Base-by-base conservation (phyloP, 23 tunicate genomes). In the Oikopleura dioica region DNA sequence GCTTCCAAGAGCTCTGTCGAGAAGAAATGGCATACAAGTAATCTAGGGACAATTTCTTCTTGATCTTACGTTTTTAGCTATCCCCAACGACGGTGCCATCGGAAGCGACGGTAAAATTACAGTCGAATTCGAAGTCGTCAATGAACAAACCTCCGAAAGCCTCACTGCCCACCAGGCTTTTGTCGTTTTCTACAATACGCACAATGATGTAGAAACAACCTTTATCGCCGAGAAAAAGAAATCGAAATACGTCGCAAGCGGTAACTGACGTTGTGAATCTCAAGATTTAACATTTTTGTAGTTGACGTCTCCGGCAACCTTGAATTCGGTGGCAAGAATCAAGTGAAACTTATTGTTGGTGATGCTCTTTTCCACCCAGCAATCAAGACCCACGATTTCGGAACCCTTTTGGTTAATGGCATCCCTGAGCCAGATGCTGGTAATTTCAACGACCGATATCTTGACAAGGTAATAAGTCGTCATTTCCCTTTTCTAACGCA, bases 291-390 rank as follows among this genome's bases (percentile, higher is more conserved):
- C n/a, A n/a, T n/a, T n/a, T n/a, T 44, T 44, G 55, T 44, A 44
- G 55, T 44, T 21, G 55, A 44, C 55, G 21, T 44, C 9, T 9
- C 16, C 21, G 55, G 21, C 16, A 9, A 44, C 55, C 21, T 44
- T 21, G 55, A 44, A 44, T 21, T 9, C 55, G 55, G 55, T 21
- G 96, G 96, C 50, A 77, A 80, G 79, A 84, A 89, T 38, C 79
- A 83, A 29, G 82, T 89, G 81, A 86, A 84, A 35, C 81, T 89
- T 59, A 89, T 89, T 37, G 81, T 84, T 36, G 96, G 96, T n/a
- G 96, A 89, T 51, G 96, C 92, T 1, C 55, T 44, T 9, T 21
- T 44, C 21, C 55, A 44, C 21, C 55, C 55, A 9, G 55, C 16
- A 44, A 44, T 9, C 9, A 9, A 9, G 55, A 21, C 9, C 9